These are phyloP conservation scores for Agrochola lychnidis DNA, from an alignment of 2,888 invertebrate species.

Conservation along the genomic window DNA sequence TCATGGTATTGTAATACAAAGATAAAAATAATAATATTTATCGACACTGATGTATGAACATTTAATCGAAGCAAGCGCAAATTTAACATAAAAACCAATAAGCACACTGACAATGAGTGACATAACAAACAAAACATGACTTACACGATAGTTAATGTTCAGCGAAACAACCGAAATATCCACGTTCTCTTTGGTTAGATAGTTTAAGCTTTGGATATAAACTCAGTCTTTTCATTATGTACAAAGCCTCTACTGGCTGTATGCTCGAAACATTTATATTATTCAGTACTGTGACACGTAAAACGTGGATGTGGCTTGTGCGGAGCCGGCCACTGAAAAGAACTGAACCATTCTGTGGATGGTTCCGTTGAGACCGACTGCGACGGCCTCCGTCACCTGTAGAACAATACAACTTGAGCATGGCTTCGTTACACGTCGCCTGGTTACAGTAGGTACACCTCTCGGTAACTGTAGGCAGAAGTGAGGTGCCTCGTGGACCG, in stretches of 20 bases:
- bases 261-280: slow-evolving; percentile 78
- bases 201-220: slow-evolving; percentile 86
- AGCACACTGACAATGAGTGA: slow-evolving; percentile 90
- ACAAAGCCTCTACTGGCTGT: slow-evolving; percentile 83
- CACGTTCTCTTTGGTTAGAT: slow-evolving; percentile 87
- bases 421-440: slow-evolving; percentile 78
- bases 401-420: slow-evolving; percentile 89
- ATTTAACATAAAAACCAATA: slow-evolving; percentile 81
- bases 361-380: slow-evolving; percentile 91
- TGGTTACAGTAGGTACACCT: slow-evolving; percentile 54
- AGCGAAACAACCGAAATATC: slow-evolving; percentile 87
- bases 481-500: slow-evolving; percentile 76
- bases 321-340: slow-evolving; percentile 91
- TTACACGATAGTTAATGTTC: slow-evolving; percentile 89
- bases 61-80: slow-evolving; percentile 87
- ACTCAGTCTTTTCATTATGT: slow-evolving; percentile 89
- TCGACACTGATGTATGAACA: slow-evolving; percentile 65
- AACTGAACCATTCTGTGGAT: slow-evolving; percentile 92
- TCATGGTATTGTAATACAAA: slow-evolving; percentile 51
- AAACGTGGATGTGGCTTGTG: slow-evolving; percentile 92
- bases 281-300: slow-evolving; percentile 91
- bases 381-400: slow-evolving; percentile 92
- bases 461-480: slow-evolving; percentile 37
- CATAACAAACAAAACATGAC: slow-evolving; percentile 90
- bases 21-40: slow-evolving; percentile 53